phyloP scores from a whole-genome alignment of 2,113 vertebrate genomes.

The Arvicanthis niloticus region DNA sequence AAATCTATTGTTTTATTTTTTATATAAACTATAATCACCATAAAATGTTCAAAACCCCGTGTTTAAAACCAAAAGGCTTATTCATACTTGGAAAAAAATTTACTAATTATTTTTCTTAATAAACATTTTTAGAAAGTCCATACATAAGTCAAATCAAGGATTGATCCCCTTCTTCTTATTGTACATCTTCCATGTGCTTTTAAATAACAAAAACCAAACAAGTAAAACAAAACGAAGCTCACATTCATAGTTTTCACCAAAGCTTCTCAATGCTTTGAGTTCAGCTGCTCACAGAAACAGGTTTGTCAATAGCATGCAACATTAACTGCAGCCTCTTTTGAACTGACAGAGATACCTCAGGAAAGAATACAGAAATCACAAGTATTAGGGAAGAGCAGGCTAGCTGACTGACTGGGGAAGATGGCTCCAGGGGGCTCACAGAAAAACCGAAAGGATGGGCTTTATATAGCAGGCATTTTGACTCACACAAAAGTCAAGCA shows the following conservation, averaged over 20 bases:
- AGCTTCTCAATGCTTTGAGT: neutral
- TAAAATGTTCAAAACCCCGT: neutral
- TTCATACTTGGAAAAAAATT: neutral
- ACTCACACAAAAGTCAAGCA: neutral
- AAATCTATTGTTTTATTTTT: neutral
- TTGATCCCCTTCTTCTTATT: neutral
- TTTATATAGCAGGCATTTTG: neutral
- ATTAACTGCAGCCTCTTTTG: neutral
- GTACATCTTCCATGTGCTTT: neutral
- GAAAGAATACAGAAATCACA: conserved; percentile 48
- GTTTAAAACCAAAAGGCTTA: neutral
- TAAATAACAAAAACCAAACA: neutral
- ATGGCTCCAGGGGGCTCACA: neutral
- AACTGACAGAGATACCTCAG: neutral
- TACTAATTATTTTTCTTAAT: neutral
- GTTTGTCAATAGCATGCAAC: neutral
- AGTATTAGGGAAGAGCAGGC: conserved; percentile 31
- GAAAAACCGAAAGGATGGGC: conserved; percentile 19
- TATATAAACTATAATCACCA: neutral
- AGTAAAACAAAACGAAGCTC: neutral
- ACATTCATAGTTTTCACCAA: neutral
- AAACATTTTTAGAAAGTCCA: neutral
- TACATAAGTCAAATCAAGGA: neutral
- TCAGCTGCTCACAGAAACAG: neutral
- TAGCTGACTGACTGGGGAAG: conserved; percentile 37